Evolutionary conservation across 2,797 vertebrate species (phyloP).

Genomic region (Neosilurus hyrtlii): DNA sequence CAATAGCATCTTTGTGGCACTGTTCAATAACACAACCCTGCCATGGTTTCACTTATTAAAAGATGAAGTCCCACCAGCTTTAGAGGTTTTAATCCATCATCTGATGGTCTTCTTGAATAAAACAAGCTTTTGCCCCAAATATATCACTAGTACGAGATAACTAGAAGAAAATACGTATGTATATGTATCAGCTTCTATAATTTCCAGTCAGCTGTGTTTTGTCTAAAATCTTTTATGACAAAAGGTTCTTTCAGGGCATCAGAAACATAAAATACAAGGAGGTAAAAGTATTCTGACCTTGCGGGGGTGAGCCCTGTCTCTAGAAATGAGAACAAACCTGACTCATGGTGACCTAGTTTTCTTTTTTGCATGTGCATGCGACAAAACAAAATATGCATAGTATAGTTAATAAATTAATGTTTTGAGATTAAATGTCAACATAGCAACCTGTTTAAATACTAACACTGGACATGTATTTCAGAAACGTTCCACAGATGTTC

Average conservation of each 20-base stretch:
- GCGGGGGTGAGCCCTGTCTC: neutral
- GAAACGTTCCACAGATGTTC: neutral
- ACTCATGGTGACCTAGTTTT: neutral
- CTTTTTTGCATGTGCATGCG: neutral
- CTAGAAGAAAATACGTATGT: constrained; percentile 21
- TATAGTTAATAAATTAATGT: neutral
- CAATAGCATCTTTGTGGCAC: constrained; percentile 51
- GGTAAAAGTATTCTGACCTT: constrained; percentile 4
- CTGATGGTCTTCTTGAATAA: constrained; percentile 44
- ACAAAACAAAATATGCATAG: neutral
- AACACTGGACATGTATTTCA: neutral
- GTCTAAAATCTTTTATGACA: constrained; percentile 25
- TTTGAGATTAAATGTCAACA: neutral
- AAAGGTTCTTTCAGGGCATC: constrained; percentile 4
- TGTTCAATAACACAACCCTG: constrained; percentile 47
- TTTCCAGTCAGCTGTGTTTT: constrained; percentile 25
- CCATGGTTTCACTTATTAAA: constrained; percentile 57
- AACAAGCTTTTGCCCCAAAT: constrained; percentile 25
- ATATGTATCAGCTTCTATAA: constrained; percentile 17
- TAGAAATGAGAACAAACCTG: neutral
- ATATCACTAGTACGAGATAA: constrained; percentile 18
- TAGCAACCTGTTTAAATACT: neutral
- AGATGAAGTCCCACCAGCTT: constrained; percentile 43
- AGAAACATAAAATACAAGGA: neutral
- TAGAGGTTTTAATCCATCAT: constrained; percentile 53